These are phyloP conservation scores for Morphnarchus princeps DNA, from an alignment of 2,113 vertebrate genomes.

Conservation along the genomic window DNA sequence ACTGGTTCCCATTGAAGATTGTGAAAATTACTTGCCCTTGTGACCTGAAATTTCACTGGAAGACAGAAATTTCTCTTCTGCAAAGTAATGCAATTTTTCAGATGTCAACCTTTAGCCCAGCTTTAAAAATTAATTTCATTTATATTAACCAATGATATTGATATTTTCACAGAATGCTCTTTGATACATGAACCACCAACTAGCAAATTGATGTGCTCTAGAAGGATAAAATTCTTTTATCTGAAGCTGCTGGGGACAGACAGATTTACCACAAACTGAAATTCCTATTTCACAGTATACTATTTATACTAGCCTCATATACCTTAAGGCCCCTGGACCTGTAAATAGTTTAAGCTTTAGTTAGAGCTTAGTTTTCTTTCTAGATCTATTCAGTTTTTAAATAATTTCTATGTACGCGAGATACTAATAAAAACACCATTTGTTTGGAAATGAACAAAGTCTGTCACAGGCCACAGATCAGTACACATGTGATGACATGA, in stretches of 20 bases:
- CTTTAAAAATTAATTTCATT: slow-evolving; percentile 92
- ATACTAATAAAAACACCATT: not conserved
- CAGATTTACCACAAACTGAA: slow-evolving; percentile 78
- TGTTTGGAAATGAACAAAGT: not conserved
- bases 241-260: slow-evolving; percentile 72
- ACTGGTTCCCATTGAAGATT: slow-evolving; percentile 85
- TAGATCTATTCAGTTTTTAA: slow-evolving; percentile 27
- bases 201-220: slow-evolving; percentile 76
- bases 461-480: not conserved
- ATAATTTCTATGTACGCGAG: slow-evolving; percentile 14
- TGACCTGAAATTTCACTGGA: slow-evolving; percentile 88
- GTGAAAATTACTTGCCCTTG: slow-evolving; percentile 87
- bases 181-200: slow-evolving; percentile 82
- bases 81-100: slow-evolving; percentile 90
- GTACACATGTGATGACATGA: not conserved
- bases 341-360: slow-evolving; percentile 71
- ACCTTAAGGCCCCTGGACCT: slow-evolving; percentile 60
- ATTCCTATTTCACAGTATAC: slow-evolving; percentile 75
- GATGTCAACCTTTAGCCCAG: slow-evolving; percentile 87
- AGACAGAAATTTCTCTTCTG: slow-evolving; percentile 87
- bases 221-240: slow-evolving; percentile 76
- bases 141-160: slow-evolving; percentile 90
- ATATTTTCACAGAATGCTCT: slow-evolving; percentile 82
- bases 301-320: slow-evolving; percentile 69
- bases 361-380: slow-evolving; percentile 44